A percentile compares a stretch with the other conserved stretches of the same genome.
These are phyloP conservation scores for Podotricha telesiphe DNA, from an alignment of 2,888 invertebrate species.

Conservation along the genomic window DNA sequence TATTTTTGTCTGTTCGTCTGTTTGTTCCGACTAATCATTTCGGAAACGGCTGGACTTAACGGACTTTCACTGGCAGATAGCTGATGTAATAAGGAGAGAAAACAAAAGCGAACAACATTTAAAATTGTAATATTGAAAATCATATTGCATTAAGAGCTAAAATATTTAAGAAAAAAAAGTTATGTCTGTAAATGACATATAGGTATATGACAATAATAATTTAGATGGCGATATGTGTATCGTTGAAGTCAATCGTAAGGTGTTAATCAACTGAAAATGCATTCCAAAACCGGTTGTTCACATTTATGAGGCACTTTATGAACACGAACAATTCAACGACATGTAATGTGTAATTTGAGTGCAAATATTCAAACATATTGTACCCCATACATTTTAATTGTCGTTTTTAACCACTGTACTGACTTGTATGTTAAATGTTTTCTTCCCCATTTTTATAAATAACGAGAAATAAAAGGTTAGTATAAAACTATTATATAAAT, in stretches of 20 bases:
- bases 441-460: too few relatives aligned
- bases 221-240: slow-evolving; percentile 17
- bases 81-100: too few relatives aligned
- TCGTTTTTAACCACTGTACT: not conserved
- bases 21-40: too few relatives aligned
- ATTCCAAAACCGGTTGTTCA: slow-evolving; percentile 45
- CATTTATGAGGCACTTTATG: slow-evolving; percentile 61
- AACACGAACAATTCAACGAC: slow-evolving; percentile 62
- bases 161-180: too few relatives aligned
- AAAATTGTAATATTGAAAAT: too few relatives aligned
- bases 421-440: not conserved
- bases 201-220: not conserved
- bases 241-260: slow-evolving; percentile 26
- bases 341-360: slow-evolving; percentile 50
- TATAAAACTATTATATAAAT: too few relatives aligned
- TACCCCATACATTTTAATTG: not conserved
- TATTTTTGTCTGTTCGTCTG: too few relatives aligned
- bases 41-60: too few relatives aligned
- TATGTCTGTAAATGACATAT: not conserved
- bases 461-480: too few relatives aligned
- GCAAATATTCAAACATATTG: slow-evolving; percentile 42
- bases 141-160: too few relatives aligned
- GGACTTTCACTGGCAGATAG: too few relatives aligned
- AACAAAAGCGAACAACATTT: too few relatives aligned
- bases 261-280: slow-evolving; percentile 30